These are phyloP conservation scores for Montipora efflorescens DNA, from an alignment of 64 coral and sea anemone genomes.

Conservation along the genomic window DNA sequence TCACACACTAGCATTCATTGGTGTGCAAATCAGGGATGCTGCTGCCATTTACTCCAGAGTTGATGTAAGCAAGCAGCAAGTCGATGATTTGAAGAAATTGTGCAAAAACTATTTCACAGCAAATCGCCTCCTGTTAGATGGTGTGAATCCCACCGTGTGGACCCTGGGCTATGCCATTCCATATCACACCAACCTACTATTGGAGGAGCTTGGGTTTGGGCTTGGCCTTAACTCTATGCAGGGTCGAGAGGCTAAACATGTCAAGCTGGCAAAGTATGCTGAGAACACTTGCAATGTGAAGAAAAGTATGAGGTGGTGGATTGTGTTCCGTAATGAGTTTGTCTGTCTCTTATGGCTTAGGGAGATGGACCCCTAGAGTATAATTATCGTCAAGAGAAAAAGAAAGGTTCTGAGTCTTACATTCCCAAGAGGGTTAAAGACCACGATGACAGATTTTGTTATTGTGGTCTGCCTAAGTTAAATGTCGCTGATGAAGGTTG, in stretches of 20 bases:
- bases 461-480: constrained; percentile 20
- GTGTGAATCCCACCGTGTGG: constrained; percentile 58
- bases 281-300: constrained; percentile 51
- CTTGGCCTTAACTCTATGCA: constrained; percentile 63
- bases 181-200: constrained; percentile 33
- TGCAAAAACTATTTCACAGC: constrained; percentile 48
- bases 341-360: constrained; percentile 30
- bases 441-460: constrained; percentile 1
- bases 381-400: constrained; percentile 11
- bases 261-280: constrained; percentile 34
- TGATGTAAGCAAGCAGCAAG: neutral
- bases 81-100: constrained; percentile 12
- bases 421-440: constrained; percentile 32
- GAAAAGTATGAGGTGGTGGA: constrained; percentile 47
- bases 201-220: constrained; percentile 47
- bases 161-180: constrained; percentile 16
- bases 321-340: constrained; percentile 51
- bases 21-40: constrained; percentile 36
- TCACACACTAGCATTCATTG: constrained; percentile 21
- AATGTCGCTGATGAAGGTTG: neutral
- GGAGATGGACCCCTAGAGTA: constrained; percentile 36
- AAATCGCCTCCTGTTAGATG: neutral
- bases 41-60: constrained; percentile 49
- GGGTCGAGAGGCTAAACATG: constrained; percentile 40
- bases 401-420: constrained; percentile 22